phyloP scores from a whole-genome alignment of 2,113 vertebrate species.

The Colius striatus region DNA sequence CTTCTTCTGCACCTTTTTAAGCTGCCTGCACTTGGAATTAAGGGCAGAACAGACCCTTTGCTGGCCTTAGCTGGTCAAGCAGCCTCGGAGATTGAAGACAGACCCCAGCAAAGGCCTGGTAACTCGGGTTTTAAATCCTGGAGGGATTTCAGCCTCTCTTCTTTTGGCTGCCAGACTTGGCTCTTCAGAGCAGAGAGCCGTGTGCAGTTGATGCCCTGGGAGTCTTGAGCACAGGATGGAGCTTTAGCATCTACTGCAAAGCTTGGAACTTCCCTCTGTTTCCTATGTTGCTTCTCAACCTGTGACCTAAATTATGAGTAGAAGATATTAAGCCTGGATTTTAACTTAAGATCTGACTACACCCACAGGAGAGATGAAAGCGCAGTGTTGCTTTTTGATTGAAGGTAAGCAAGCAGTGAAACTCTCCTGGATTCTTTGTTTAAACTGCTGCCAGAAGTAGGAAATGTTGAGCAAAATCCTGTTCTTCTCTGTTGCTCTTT shows the following conservation, averaged over 20 bases:
- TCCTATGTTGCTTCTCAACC: background rate
- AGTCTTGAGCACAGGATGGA: background rate
- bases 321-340: slow-evolving; percentile 36
- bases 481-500: background rate
- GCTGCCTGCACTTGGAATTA: background rate
- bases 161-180: background rate
- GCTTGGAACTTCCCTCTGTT: background rate
- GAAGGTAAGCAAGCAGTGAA: slow-evolving; percentile 23
- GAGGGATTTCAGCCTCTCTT: background rate
- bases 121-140: background rate
- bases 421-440: background rate
- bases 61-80: background rate
- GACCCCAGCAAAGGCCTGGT: background rate
- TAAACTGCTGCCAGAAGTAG: background rate
- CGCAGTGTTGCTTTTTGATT: background rate
- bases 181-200: background rate
- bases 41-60: background rate
- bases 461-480: background rate
- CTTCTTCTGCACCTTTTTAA: background rate
- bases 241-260: background rate
- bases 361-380: slow-evolving; percentile 33
- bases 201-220: background rate
- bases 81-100: background rate
- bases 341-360: slow-evolving; percentile 13
- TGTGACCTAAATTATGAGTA: slow-evolving; percentile 6